A percentile compares a stretch with the other conserved stretches of the same genome.
Conservation (phyloP, 2,113 vertebrate genomes). For the Mesembrinibis cayennensis region DNA sequence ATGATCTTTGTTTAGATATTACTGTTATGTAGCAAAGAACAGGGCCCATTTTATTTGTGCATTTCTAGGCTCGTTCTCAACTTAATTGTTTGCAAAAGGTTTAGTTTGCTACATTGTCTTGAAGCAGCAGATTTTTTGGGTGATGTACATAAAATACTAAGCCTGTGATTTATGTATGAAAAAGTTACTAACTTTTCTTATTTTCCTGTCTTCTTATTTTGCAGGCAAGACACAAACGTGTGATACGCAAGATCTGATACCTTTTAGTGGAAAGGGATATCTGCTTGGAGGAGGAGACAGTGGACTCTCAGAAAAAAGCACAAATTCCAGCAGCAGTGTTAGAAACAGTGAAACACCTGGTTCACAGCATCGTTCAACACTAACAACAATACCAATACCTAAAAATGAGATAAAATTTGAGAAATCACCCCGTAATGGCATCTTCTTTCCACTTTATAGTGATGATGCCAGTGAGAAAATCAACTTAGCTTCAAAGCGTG, state of each 20-base stretch:
- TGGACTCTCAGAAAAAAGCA: background rate
- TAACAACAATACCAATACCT: background rate
- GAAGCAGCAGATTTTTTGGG: background rate
- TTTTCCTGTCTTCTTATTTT: slow-evolving; percentile 19
- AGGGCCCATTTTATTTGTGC: background rate
- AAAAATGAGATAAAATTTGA: slow-evolving; percentile 35
- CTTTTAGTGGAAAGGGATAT: slow-evolving; percentile 88
- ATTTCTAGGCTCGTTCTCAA: background rate
- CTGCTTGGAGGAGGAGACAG: slow-evolving; percentile 75
- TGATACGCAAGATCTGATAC: slow-evolving; percentile 72
- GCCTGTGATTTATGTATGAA: background rate
- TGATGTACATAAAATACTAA: background rate
- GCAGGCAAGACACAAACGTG: slow-evolving; percentile 66
- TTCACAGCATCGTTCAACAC: background rate
- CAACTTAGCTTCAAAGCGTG: background rate
- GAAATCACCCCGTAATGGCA: background rate
- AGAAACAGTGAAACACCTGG: background rate
- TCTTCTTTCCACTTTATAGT: background rate
- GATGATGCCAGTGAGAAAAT: background rate
- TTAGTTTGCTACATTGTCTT: background rate
- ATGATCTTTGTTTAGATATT: background rate
- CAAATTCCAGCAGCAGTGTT: background rate
- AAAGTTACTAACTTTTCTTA: background rate
- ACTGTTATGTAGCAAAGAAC: background rate
- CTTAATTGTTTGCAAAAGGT: background rate